phyloP scores from a whole-genome alignment of 2,113 vertebrate species.

The Chamaea fasciata region DNA sequence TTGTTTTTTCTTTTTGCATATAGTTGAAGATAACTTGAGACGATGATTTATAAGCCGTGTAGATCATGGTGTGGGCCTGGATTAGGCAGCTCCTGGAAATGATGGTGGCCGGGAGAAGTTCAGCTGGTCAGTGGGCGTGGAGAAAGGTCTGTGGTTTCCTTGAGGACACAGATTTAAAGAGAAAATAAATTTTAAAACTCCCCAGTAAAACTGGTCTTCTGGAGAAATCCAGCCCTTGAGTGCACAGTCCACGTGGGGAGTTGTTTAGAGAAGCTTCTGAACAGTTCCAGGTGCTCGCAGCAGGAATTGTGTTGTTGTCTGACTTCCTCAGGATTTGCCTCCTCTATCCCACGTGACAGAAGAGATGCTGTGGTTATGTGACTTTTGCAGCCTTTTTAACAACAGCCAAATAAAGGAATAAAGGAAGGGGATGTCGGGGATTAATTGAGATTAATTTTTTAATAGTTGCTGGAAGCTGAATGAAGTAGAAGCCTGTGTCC shows the following conservation, averaged over 20 bases:
- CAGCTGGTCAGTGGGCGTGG: background rate
- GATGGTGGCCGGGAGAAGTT: background rate
- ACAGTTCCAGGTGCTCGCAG: background rate
- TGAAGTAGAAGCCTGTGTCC: background rate
- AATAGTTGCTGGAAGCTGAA: background rate
- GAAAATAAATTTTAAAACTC: background rate
- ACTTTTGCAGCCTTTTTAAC: background rate
- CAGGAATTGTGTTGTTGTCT: background rate
- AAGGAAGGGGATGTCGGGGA: background rate
- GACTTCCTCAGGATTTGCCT: background rate
- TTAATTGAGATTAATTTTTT: background rate
- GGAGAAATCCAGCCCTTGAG: background rate
- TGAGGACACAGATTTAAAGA: background rate
- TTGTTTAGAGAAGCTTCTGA: background rate
- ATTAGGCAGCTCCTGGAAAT: background rate
- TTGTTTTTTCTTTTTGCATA: background rate
- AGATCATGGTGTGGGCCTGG: accelerated
- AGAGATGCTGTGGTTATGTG: background rate
- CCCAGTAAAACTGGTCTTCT: background rate
- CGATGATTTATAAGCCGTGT: background rate
- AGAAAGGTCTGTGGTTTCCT: background rate
- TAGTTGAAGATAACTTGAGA: background rate
- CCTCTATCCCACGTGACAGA: background rate
- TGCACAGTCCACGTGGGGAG: accelerated
- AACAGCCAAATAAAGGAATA: background rate